Evolutionary conservation across 1,140 invertebrate species (phyloP), one percentile per base, ranked within the genome.

Genomic region (Drosophila sulfurigaster): DNA sequence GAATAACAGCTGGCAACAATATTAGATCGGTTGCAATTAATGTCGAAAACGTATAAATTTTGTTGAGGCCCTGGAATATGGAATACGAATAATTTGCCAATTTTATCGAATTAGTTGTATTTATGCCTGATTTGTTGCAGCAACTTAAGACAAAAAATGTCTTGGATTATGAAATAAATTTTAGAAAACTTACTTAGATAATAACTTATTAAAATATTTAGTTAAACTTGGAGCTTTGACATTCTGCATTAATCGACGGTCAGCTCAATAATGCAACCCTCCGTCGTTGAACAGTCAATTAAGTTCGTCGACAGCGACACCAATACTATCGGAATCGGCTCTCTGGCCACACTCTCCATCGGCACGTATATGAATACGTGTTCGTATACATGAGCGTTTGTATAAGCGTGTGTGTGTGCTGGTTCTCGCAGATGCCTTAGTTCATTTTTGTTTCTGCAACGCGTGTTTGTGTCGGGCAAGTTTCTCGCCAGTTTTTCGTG

Each of bases 391-490:
- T 25, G 20, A 25, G 20, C 20, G 20, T 25, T 25, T 4, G 20
- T 25, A 25, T 25, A 25, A 20, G 54, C 75, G 54, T 65, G 60
- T 43, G 73, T 43, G 43, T 58, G 51, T 65, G 73, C 64, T 58
- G 68, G 56, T 66, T 54, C 70, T 79, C 59, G 71, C 62, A 72
- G 66, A 58, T 62, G 66, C 28, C 54, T 35, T n/a, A 79, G 73
- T 75, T 75, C 38, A 48, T 54, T 65, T 65, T 67, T 76, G 69
- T 68, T 56, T 63, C 59, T 60, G 81, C 57, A 30, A 76, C 68
- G 81, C 69, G 79, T 75, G 69, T 81, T 81, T 74, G 62, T 76
- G 46, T 64, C 67, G 51, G 35, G 38, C 30, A 57, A 70, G 58
- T 75, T 68, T 83, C 57, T 64, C 60, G 78, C 20, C 46, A 58